These are phyloP conservation scores for Tetranychus urticae DNA, from an alignment of 1,140 invertebrate genomes.

Conservation along the genomic window DNA sequence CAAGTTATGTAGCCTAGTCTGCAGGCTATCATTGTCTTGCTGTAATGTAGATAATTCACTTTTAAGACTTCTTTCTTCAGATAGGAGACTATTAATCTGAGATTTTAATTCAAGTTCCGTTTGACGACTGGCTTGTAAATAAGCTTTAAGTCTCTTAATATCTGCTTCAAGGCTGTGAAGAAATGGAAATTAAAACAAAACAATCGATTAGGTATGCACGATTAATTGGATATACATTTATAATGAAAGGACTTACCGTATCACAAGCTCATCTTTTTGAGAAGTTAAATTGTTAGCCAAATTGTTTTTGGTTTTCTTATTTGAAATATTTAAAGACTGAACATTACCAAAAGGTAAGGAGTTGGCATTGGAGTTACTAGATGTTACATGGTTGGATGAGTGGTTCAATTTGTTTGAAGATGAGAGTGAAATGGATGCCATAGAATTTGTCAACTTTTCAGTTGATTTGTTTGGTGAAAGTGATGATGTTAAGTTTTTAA, in stretches of 20 bases:
- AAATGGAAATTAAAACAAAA: background rate
- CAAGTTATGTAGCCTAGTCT: slow-evolving; percentile 45
- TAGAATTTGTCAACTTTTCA: background rate
- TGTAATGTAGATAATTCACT: slow-evolving; percentile 47
- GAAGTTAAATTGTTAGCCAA: slow-evolving; percentile 12
- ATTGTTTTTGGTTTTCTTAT: slow-evolving; percentile 24
- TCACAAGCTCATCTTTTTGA: slow-evolving; percentile 33
- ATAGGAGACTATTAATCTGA: slow-evolving; percentile 39
- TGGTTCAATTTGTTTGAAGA: slow-evolving; percentile 1
- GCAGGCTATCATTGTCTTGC: slow-evolving; percentile 54
- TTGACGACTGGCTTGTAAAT: slow-evolving; percentile 40
- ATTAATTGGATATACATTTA: background rate
- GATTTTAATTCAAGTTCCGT: slow-evolving; percentile 56
- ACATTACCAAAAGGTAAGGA: slow-evolving; percentile 12
- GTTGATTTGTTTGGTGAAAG: slow-evolving; percentile 6
- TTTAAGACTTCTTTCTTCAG: slow-evolving; percentile 43
- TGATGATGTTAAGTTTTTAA: slow-evolving; percentile 9
- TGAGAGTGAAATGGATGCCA: background rate
- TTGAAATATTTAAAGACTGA: slow-evolving; percentile 25
- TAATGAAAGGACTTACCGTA: slow-evolving; percentile 21
- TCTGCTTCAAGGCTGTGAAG: slow-evolving; percentile 26
- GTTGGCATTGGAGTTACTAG: slow-evolving; percentile 21
- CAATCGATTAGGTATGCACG: too few relatives aligned
- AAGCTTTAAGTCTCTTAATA: slow-evolving; percentile 49
- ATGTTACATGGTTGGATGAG: slow-evolving; percentile 9